These are phyloP conservation scores for Calypte anna DNA, from an alignment of 2,113 vertebrate species.

Conservation along the genomic window DNA sequence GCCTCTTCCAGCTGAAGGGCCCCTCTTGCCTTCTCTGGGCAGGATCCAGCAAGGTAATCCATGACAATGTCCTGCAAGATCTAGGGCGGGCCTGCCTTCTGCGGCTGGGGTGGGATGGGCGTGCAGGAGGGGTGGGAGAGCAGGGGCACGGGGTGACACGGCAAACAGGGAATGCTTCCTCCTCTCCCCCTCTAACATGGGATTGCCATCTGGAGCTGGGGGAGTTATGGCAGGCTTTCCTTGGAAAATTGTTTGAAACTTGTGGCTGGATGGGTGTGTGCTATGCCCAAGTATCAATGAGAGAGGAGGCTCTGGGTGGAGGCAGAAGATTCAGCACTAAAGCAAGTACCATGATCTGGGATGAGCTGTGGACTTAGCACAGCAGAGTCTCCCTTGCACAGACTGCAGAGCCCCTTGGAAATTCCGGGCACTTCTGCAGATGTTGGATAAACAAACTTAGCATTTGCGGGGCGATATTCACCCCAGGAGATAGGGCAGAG, in stretches of 20 bases:
- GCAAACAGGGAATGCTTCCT: not conserved
- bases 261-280: not conserved
- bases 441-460: not conserved
- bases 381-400: not conserved
- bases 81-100: not conserved
- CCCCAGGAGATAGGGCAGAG: not conserved
- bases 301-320: not conserved
- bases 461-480: not conserved
- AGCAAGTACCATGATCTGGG: not conserved
- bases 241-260: not conserved
- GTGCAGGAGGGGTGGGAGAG: not conserved
- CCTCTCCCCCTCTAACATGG: not conserved
- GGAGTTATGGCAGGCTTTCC: not conserved
- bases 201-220: not conserved
- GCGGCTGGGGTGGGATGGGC: not conserved
- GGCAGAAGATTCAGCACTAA: not conserved
- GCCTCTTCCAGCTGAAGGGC: not conserved
- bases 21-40: not conserved
- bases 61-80: not conserved
- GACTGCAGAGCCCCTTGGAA: not conserved
- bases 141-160: fast-evolving
- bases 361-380: not conserved
- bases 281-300: not conserved
- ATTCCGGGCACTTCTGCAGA: not conserved
- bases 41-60: slow-evolving; percentile 44